Percentiles rank a stretch among this genome's conserved stretches.
These are phyloP conservation scores for Loris lydekkerianus DNA, from an alignment of 2,797 vertebrate species.

Conservation along the genomic window DNA sequence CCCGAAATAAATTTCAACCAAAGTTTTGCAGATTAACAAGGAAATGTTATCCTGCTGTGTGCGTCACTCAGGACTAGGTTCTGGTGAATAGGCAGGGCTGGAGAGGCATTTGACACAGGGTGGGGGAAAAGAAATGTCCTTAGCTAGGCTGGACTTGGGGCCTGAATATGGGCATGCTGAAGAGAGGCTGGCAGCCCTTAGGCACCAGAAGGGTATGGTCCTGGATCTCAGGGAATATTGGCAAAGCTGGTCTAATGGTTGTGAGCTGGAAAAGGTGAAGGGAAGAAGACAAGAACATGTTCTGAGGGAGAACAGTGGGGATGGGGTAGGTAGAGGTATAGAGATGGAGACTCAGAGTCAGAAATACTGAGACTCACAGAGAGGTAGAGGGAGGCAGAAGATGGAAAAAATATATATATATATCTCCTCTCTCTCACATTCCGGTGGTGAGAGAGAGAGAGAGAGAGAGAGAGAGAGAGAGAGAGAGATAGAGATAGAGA, in stretches of 20 bases:
- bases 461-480: background rate
- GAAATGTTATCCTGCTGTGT: conserved; percentile 48
- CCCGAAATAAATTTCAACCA: conserved; percentile 65
- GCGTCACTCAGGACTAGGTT: background rate
- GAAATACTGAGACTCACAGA: background rate
- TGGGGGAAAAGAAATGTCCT: background rate
- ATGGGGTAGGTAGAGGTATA: background rate
- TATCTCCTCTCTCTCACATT: no score
- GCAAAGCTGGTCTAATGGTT: background rate
- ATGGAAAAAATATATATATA: background rate
- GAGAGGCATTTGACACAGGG: rapidly evolving
- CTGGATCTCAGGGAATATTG: rapidly evolving
- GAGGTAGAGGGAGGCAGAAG: background rate
- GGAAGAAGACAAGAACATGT: background rate
- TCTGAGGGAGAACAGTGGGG: no score
- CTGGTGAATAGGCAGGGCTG: background rate
- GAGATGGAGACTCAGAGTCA: background rate
- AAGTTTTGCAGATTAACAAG: conserved; percentile 62
- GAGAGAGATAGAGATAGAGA: background rate
- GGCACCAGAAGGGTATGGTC: background rate
- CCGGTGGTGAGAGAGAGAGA: background rate
- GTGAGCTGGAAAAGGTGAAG: background rate
- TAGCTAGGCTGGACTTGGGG: background rate
- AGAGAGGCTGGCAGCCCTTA: background rate
- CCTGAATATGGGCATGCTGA: background rate